Evolutionary conservation across 2,888 invertebrate genomes (phyloP).

Genomic region (Protophormia terraenovae): DNA sequence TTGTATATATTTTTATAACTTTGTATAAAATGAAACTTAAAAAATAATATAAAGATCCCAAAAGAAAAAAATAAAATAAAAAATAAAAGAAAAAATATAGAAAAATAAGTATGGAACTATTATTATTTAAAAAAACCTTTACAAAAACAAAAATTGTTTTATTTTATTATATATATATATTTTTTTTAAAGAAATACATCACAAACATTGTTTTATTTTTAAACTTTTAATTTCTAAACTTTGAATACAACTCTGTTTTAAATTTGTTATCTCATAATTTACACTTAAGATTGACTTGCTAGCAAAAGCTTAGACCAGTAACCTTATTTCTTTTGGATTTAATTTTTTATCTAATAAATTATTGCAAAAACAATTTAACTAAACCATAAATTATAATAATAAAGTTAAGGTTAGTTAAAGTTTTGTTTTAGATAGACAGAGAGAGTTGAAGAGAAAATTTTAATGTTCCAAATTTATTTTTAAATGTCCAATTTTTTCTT

Average conservation of each 20-base stretch:
- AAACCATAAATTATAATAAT: not conserved
- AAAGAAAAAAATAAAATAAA: conserved; percentile 39
- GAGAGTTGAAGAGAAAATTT: not conserved
- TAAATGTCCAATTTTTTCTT: conserved; percentile 63
- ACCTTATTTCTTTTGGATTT: conserved; percentile 70
- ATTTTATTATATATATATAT: not conserved
- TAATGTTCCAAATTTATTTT: conserved; percentile 43
- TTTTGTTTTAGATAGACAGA: not conserved
- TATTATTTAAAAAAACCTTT: conserved; percentile 55
- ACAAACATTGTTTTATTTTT: conserved; percentile 38
- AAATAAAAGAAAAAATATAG: conserved; percentile 25
- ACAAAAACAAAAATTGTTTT: conserved; percentile 22
- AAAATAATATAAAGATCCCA: conserved; percentile 38
- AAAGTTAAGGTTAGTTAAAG: conserved; percentile 15
- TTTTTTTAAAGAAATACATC: conserved; percentile 57
- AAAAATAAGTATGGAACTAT: conserved; percentile 46
- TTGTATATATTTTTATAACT: conserved; percentile 67
- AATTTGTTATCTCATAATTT: conserved; percentile 31
- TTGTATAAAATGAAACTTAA: conserved; percentile 57
- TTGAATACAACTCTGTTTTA: conserved; percentile 53
- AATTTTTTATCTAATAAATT: conserved; percentile 46
- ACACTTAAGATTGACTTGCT: conserved; percentile 56
- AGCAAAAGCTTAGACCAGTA: conserved; percentile 64
- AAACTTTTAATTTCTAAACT: conserved; percentile 22
- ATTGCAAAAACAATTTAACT: conserved; percentile 48